These are phyloP conservation scores for Sterna hirundo DNA, from an alignment of 2,113 vertebrate genomes.

Conservation along the genomic window DNA sequence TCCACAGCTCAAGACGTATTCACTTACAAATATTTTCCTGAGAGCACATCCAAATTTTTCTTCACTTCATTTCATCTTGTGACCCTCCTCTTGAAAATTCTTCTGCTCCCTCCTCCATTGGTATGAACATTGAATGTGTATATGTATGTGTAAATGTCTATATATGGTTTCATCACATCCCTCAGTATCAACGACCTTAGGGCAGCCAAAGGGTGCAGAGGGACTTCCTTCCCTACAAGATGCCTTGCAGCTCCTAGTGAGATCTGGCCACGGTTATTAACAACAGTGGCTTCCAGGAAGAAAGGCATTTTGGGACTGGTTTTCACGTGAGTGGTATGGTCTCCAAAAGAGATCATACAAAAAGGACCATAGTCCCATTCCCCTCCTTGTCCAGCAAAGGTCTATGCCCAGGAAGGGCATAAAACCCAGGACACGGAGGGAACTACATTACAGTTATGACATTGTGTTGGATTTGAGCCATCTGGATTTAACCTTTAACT, in stretches of 20 bases:
- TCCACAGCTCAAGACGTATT: neutral
- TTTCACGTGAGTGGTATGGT: neutral
- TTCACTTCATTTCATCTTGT: neutral
- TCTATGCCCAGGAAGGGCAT: neutral
- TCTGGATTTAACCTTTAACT: neutral
- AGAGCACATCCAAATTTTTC: neutral
- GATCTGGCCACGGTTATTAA: neutral
- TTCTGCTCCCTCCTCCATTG: neutral
- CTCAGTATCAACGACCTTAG: fast-evolving
- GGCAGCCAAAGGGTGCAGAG: neutral
- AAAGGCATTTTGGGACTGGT: neutral
- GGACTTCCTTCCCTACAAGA: neutral
- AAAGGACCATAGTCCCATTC: neutral
- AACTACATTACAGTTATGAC: neutral
- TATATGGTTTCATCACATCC: neutral
- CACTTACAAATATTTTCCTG: slow-evolving; percentile 8
- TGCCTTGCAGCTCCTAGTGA: neutral
- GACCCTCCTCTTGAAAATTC: neutral
- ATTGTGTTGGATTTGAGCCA: neutral
- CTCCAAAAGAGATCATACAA: neutral
- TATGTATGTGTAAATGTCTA: neutral
- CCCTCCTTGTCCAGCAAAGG: neutral
- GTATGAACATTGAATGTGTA: neutral
- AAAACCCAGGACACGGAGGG: neutral
- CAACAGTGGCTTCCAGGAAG: neutral